phyloP scores from a whole-genome alignment of 1,140 invertebrate genomes.

The Drosophila insularis region DNA sequence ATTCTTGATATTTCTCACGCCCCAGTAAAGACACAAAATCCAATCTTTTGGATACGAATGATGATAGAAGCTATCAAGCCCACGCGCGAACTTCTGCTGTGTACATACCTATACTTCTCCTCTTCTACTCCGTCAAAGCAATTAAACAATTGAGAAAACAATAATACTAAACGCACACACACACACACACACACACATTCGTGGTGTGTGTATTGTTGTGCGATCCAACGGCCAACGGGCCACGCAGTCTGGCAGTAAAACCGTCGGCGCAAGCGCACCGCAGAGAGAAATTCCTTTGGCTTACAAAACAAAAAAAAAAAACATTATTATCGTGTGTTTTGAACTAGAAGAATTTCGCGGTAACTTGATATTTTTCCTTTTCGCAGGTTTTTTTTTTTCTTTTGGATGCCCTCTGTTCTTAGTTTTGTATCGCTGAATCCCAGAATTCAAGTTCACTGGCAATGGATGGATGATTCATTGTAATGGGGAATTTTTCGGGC shows the following conservation, averaged over 20 bases:
- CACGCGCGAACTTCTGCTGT: conserved; percentile 24
- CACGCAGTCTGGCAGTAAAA: conserved; percentile 43
- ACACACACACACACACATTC: conserved; percentile 16
- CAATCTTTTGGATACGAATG: neutral
- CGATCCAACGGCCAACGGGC: conserved; percentile 27
- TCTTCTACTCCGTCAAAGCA: conserved; percentile 23
- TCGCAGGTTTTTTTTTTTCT: conserved; percentile 9
- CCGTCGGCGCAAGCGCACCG: conserved; percentile 14
- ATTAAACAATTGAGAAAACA: conserved; percentile 60
- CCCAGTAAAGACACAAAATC: neutral
- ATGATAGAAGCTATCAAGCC: conserved; percentile 5
- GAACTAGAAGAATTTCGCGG: conserved; percentile 46
- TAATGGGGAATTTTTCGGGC: conserved; percentile 1
- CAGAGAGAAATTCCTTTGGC: neutral
- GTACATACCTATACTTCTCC: neutral
- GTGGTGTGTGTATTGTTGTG: conserved; percentile 10
- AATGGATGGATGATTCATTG: conserved; percentile 2
- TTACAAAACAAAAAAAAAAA: neutral
- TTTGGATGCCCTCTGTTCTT: neutral
- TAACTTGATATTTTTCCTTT: conserved; percentile 29
- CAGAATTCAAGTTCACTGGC: neutral
- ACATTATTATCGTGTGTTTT: too few species aligned
- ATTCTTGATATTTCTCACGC: neutral
- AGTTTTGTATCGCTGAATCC: neutral
- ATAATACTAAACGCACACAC: conserved; percentile 42